Conservation (phyloP, 2,888 invertebrate species). For the Drosophila greeni region DNA sequence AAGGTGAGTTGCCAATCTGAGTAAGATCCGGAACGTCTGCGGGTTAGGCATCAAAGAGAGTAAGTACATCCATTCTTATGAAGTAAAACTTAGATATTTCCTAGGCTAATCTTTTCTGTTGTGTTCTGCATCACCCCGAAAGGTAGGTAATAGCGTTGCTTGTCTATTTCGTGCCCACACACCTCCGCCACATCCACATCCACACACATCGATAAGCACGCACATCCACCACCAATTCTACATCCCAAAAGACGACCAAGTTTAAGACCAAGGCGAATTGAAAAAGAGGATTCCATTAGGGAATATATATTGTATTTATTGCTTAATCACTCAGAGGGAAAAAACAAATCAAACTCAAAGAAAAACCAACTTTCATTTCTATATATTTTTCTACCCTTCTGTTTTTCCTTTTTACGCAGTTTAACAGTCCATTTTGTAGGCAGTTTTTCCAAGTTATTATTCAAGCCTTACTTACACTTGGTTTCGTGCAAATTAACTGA, state of each 20-base stretch:
- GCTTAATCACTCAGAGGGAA: constrained; percentile 35
- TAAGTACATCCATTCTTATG: constrained; percentile 40
- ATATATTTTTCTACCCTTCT: constrained; percentile 46
- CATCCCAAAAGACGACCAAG: constrained; percentile 42
- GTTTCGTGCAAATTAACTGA: constrained; percentile 48
- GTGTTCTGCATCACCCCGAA: constrained; percentile 30
- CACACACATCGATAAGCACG: constrained; percentile 24
- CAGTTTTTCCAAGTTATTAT: constrained; percentile 47
- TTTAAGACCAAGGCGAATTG: constrained; percentile 49
- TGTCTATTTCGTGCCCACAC: constrained; percentile 42
- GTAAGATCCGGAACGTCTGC: neutral
- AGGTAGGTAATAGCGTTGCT: constrained; percentile 56
- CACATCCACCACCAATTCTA: constrained; percentile 5
- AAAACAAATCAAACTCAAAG: constrained; percentile 54
- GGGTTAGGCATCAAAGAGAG: constrained; percentile 3
- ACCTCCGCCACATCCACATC: constrained; percentile 8
- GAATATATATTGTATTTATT: constrained; percentile 36
- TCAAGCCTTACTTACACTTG: constrained; percentile 29
- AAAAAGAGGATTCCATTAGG: constrained; percentile 41
- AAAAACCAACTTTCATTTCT: constrained; percentile 51
- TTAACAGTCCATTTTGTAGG: constrained; percentile 54
- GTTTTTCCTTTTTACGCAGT: constrained; percentile 43
- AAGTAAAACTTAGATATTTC: constrained; percentile 14
- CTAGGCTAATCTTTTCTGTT: constrained; percentile 36
- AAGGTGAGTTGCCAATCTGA: constrained; percentile 9